phyloP scores from a whole-genome alignment of 1,140 invertebrate genomes.

The Belonocnema kinseyi region DNA sequence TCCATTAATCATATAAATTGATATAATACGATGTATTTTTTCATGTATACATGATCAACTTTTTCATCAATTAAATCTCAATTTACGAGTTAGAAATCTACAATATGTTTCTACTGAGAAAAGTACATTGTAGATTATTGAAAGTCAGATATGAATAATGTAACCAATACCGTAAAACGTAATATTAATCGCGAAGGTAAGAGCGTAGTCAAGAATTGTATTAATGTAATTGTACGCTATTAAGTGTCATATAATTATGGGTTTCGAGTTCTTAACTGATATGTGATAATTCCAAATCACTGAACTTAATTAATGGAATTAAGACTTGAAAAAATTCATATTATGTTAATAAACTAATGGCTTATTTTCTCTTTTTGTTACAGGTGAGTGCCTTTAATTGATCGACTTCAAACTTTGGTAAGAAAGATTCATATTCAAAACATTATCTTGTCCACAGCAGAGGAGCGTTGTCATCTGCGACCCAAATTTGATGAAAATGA shows the following conservation, averaged over 20 bases:
- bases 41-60: too few relatives aligned
- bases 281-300: constrained; percentile 1
- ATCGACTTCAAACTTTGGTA: too few relatives aligned
- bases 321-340: background rate
- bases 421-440: too few relatives aligned
- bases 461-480: too few relatives aligned
- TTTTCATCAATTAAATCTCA: background rate
- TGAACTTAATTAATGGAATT: constrained; percentile 1
- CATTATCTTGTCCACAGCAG: too few relatives aligned
- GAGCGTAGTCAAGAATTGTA: background rate
- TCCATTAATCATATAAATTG: too few relatives aligned
- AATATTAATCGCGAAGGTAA: background rate
- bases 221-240: background rate
- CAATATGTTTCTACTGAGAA: background rate
- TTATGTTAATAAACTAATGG: background rate
- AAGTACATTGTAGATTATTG: constrained; percentile 3
- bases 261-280: constrained; percentile 4
- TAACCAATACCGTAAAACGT: background rate
- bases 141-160: background rate
- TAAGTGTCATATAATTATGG: background rate
- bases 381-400: constrained; percentile 5
- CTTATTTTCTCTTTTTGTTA: background rate
- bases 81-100: background rate
- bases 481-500: too few relatives aligned
- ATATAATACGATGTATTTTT: too few relatives aligned